These are phyloP conservation scores for Styela clava DNA, from an alignment of 23 tunicate species.

Conservation along the genomic window DNA sequence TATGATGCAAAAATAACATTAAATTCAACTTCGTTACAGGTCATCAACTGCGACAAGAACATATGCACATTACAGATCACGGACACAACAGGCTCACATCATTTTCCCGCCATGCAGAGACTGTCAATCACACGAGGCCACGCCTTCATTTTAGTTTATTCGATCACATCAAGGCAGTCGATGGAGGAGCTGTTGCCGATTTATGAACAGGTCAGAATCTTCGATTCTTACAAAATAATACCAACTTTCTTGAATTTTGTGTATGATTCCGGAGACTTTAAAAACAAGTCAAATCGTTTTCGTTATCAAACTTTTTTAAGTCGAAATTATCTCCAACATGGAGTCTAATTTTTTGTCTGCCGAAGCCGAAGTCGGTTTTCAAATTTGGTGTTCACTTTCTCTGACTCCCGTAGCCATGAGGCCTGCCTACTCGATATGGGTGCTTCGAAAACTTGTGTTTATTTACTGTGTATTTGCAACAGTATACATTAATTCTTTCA, in stretches of 20 bases:
- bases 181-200: slow-evolving; percentile 33
- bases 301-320: too few relatives aligned
- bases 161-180: slow-evolving; percentile 39
- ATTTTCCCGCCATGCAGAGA: slow-evolving; percentile 54
- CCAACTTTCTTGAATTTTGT: not conserved
- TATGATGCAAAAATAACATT: too few relatives aligned
- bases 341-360: too few relatives aligned
- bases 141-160: slow-evolving; percentile 53
- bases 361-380: too few relatives aligned
- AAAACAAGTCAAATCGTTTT: not conserved
- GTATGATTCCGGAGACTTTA: not conserved
- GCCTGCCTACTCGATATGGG: too few relatives aligned
- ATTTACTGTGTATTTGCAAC: too few relatives aligned
- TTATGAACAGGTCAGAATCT: slow-evolving; percentile 35
- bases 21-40: too few relatives aligned
- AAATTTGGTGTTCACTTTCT: too few relatives aligned
- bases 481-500: too few relatives aligned
- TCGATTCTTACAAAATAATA: not conserved
- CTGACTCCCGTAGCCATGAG: too few relatives aligned
- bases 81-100: slow-evolving; percentile 56
- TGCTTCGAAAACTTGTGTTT: too few relatives aligned
- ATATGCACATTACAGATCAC: slow-evolving; percentile 53
- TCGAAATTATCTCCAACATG: too few relatives aligned
- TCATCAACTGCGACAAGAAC: slow-evolving; percentile 49
- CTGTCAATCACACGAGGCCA: slow-evolving; percentile 51